Evolutionary conservation across 2,888 invertebrate genomes (phyloP).

Genomic region (Eudasyphora cyanicolor): DNA sequence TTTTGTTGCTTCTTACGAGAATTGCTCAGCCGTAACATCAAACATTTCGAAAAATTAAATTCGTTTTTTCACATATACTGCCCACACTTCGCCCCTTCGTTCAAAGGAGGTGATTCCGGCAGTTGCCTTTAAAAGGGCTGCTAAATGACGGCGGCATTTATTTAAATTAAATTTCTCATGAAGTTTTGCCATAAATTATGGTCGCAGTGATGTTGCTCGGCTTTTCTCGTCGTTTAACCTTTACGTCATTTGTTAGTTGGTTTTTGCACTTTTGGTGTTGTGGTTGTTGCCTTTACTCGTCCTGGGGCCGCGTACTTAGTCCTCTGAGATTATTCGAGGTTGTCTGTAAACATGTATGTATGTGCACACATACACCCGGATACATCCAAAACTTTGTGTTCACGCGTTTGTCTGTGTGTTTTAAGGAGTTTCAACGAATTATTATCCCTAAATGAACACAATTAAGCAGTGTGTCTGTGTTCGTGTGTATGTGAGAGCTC

Average conservation of each 20-base stretch:
- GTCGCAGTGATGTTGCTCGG: neutral
- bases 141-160: conserved; percentile 30
- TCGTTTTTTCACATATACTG: neutral
- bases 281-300: neutral
- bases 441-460: conserved; percentile 31
- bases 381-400: neutral
- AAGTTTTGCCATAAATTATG: conserved; percentile 48
- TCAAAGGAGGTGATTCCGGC: too few relatives aligned
- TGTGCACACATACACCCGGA: too few relatives aligned
- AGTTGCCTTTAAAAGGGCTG: neutral
- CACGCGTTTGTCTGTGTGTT: neutral
- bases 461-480: neutral
- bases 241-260: neutral
- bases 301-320: neutral
- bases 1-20: neutral
- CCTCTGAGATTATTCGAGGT: neutral
- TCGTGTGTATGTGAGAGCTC: neutral
- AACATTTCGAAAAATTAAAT: neutral
- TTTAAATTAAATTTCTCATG: conserved; percentile 51
- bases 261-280: neutral
- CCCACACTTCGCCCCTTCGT: neutral
- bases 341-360: neutral
- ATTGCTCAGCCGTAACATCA: conserved; percentile 17
- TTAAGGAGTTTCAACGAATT: conserved; percentile 37
- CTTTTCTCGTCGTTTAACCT: neutral